Base-by-base conservation (phyloP, 2,113 vertebrate genomes). In the Hippocampus mohnikei region DNA sequence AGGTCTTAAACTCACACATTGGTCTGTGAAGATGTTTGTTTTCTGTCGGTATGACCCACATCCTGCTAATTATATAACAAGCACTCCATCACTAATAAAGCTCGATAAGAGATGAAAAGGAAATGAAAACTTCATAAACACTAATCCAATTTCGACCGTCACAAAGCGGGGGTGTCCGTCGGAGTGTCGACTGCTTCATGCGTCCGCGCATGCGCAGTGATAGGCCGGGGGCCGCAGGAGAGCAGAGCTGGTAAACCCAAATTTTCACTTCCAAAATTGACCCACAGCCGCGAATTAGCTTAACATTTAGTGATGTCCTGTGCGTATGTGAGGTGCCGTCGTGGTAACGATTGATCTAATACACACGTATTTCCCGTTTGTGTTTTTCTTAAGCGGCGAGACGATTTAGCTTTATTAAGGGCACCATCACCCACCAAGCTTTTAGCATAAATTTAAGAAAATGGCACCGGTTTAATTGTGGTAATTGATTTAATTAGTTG, bases 221-320 rank as follows among this genome's bases (percentile, higher is more conserved):
- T 44, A 76, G 55, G 69, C 65, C 77, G 75, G 81, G 87, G 90
- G 86, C 86, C 88, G 92, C 91, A 92, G 90, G 88, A 91, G 89
- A 89, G 86, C 84, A 88, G 85, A 82, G 89, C 90, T 92, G 92
- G 92, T 93, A 90, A 93, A 92, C 85, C 61, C 81, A 90, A 89
- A 91, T 81, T 85, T 89, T 41, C 84, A 84, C 69, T 85, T 80
- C 77, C 74, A 66, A 55, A 82, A 83, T 74, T 67, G 18, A 82
- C 80, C 71, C 41, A 46, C 60, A 78, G 76, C 25, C 70, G 61
- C 73, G 20, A 77, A 84, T 76, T 81, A 55, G 48, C 84, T 70
- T 46, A 8, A 13, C 25, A 50, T 77, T 67, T 67, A 16, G 25
- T 29, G 25, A 29, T 16, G 25, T 29, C 13, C 13, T 16, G 13